Conservation (phyloP, 2,113 vertebrate genomes). For the Drymodes brunneopygia region DNA sequence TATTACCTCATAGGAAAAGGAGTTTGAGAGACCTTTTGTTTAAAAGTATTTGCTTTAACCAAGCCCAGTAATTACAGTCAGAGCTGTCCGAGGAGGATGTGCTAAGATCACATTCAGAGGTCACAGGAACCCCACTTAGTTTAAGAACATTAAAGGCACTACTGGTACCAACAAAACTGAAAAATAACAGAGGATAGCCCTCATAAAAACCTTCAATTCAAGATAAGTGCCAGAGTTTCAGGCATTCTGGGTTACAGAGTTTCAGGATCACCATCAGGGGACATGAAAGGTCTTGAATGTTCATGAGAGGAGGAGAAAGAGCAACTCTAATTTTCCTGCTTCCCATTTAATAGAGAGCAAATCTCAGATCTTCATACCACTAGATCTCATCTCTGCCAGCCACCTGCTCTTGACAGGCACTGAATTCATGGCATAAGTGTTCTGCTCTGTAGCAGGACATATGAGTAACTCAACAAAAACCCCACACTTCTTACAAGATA, state of each 20-base stretch:
- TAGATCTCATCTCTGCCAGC: background rate
- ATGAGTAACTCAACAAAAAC: background rate
- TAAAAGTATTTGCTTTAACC: background rate
- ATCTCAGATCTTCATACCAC: background rate
- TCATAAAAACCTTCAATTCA: background rate
- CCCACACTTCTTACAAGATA: background rate
- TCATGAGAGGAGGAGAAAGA: background rate
- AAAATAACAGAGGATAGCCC: background rate
- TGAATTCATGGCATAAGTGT: background rate
- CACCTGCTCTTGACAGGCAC: background rate
- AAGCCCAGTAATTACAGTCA: background rate
- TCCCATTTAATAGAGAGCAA: background rate
- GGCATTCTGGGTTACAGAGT: background rate
- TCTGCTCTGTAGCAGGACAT: background rate
- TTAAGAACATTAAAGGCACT: background rate
- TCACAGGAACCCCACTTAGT: background rate
- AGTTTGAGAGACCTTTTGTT: background rate
- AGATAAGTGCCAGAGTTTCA: background rate
- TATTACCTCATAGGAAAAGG: background rate
- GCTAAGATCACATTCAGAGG: background rate
- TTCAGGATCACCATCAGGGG: background rate
- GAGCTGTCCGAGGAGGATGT: background rate
- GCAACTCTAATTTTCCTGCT: background rate
- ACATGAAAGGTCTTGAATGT: background rate
- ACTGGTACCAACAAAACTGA: background rate